Evolutionary conservation across 1,140 invertebrate genomes (phyloP), one percentile per base, ranked within the genome.

Genomic region (Drosophila leontia): DNA sequence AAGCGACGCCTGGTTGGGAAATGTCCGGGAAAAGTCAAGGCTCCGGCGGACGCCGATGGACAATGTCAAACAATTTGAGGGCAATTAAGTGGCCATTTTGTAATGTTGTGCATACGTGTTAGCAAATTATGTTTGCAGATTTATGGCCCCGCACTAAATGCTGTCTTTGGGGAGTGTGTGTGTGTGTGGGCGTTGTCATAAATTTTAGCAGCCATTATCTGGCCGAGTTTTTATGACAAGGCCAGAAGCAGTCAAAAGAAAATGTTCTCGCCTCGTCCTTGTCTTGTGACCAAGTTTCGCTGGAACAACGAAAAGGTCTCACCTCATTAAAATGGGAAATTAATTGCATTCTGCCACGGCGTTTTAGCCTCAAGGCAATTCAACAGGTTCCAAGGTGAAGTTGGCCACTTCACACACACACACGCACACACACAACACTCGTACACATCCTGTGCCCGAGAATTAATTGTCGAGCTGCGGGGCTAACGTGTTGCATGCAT

Each of bases 301-400:
- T 34, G 7, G 50, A 78, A 78, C 75, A 78, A 51, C 57, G 64
- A 78, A 78, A 85, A 72, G 58, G 72, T 53, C 72, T 84, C 67
- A 65, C 72, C 57, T 69, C 65, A 84, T 81, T 84, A 74, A 78
- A 85, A 69, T 41, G 59, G 45, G 60, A 72, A 88, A 85, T 80
- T 88, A 87, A 87, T 87, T 87, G 71, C 80, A 72, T 72, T 72
- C 70, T 72, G 70, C 63, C 62, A 56, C 26, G 67, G 47, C 60
- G 60, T 32, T 63, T 37, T 41, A 65, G 50, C 76, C 62, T 72
- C 65, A 83, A 83, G 77, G 80, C 65, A 65, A 80, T 78, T 78
- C 84, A 87, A 87, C 84, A 87, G 84, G 84, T 87, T 71, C 62
- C 84, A 87, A 87, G 84, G 84, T 78, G 77, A 88, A 78, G 64